phyloP scores from a whole-genome alignment of 2,113 vertebrate genomes.

The Cephalopholis sonnerati region DNA sequence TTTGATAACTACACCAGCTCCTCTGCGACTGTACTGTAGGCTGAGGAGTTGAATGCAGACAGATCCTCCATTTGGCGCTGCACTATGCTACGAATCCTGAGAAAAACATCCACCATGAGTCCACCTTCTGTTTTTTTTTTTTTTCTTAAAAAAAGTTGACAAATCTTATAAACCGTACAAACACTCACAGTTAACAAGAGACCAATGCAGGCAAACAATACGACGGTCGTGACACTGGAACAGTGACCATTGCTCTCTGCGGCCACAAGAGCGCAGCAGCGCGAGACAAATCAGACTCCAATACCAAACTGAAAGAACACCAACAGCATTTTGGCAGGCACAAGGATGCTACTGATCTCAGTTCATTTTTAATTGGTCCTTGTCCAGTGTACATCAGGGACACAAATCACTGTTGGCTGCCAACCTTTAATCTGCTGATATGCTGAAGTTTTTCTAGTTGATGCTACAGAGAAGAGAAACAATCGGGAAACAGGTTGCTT shows the following conservation, averaged over 20 bases:
- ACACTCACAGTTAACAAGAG: constrained; percentile 71
- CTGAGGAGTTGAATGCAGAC: constrained; percentile 29
- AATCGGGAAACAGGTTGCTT: constrained; percentile 23
- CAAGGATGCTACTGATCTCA: constrained; percentile 35
- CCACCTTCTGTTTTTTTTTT: constrained; percentile 11
- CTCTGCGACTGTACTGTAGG: not conserved
- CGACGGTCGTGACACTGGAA: constrained; percentile 51
- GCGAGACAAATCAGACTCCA: constrained; percentile 44
- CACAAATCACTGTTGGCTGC: constrained; percentile 19
- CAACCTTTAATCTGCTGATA: not conserved
- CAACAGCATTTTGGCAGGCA: constrained; percentile 31
- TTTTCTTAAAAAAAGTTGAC: constrained; percentile 38
- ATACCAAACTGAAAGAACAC: constrained; percentile 12
- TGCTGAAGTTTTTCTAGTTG: not conserved
- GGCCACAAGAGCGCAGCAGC: constrained; percentile 66
- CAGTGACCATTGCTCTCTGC: constrained; percentile 28
- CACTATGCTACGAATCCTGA: constrained; percentile 73
- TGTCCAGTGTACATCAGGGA: constrained; percentile 24
- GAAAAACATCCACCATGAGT: constrained; percentile 45
- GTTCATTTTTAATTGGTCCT: constrained; percentile 34
- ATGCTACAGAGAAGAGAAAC: constrained; percentile 30
- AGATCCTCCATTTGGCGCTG: constrained; percentile 32
- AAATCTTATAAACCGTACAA: constrained; percentile 72
- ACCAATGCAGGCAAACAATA: constrained; percentile 71
- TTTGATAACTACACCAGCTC: not conserved